Base-by-base conservation (phyloP, 2,888 invertebrate species). In the Prosapia bicincta region DNA sequence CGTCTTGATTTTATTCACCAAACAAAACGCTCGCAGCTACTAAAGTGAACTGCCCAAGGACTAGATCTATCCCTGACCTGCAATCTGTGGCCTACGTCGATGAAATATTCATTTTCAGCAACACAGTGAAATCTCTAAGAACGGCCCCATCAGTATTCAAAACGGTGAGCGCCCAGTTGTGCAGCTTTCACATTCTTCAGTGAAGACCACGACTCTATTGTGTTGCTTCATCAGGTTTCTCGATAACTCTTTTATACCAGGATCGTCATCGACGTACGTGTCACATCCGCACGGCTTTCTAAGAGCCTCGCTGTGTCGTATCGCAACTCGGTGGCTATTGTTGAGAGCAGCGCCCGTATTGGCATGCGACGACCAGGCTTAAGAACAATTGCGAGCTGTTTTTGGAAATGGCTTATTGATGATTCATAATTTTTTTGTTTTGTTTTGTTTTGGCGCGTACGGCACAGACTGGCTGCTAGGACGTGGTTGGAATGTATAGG, bases 241-340 rank as follows among this genome's bases (percentile, higher is more conserved):
- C 54, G 54, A 54, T 54, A 54, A 54, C 54, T 54, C 54, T 54
- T n/a, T 54, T 54, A 54, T 54, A 54, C 54, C 38, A 38, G 38
- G 13, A 38, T 38, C 38, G 38, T 38, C 38, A 38, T 54, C 54
- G n/a, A 2, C 54, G 3, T 54, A 54, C 54, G 54, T 54, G 54
- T 3, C 20, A 54, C 54, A 54, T 54, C 54, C 54, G 54, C 38
- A 38, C 9, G 54, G 54, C 54, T 54, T 54, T 54, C 54, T 54
- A 54, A 54, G 54, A 54, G 54, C 54, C 54, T 20, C 7, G 54
- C n/a, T 54, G 15, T n/a, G n/a, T n/a, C n/a, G n/a, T n/a, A n/a
- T n/a, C n/a, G n/a, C n/a, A n/a, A n/a, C n/a, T n/a, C n/a, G n/a
- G n/a, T n/a, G n/a, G n/a, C n/a, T n/a, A n/a, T n/a, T n/a, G n/a